Conservation (phyloP, 1,140 invertebrate genomes). For the Caerostris darwini region DNA sequence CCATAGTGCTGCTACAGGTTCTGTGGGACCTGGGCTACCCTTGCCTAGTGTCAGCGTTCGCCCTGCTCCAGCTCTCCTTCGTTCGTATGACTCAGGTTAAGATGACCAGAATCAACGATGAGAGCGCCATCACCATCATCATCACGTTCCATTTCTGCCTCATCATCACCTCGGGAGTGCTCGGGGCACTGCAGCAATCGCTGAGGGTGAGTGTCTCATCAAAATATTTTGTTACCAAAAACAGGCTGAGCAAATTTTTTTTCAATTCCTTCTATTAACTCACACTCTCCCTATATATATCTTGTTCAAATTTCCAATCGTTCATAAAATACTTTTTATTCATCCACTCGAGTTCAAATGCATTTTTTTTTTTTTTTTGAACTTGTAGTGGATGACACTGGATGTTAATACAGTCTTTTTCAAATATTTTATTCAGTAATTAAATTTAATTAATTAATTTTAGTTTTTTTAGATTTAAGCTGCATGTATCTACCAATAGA, state of each 20-base stretch:
- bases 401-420: too few relatives aligned
- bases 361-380: too few relatives aligned
- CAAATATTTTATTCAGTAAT: too few relatives aligned
- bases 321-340: too few relatives aligned
- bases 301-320: too few relatives aligned
- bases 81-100: conserved; percentile 85
- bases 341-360: too few relatives aligned
- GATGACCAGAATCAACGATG: conserved; percentile 83
- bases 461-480: too few relatives aligned
- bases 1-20: conserved; percentile 84
- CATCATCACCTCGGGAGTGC: conserved; percentile 84
- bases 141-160: conserved; percentile 85
- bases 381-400: too few relatives aligned
- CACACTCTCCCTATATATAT: too few relatives aligned
- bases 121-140: conserved; percentile 84
- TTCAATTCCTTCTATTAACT: not conserved
- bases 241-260: not conserved
- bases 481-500: too few relatives aligned
- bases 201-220: conserved; percentile 80
- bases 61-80: conserved; percentile 85
- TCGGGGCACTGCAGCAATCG: conserved; percentile 83
- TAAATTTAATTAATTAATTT: too few relatives aligned
- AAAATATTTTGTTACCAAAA: not conserved
- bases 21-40: conserved; percentile 86
- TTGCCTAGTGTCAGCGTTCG: conserved; percentile 85